Percentiles rank a stretch among this genome's conserved stretches.
phyloP scores from a whole-genome alignment of 2,888 invertebrate species.

The Euspilapteryx auroguttella region DNA sequence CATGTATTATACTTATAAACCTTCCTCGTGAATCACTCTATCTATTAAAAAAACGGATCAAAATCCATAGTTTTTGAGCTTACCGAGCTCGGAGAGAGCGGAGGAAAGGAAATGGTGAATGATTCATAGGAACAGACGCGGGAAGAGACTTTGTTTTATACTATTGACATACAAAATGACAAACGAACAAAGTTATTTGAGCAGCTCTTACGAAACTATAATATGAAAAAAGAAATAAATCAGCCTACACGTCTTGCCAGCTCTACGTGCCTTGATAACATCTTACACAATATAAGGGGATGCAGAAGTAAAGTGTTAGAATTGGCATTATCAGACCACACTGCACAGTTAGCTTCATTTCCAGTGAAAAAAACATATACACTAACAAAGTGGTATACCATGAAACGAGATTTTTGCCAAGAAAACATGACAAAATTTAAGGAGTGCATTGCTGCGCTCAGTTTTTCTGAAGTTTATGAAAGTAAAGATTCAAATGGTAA shows the following conservation, averaged over 20 bases:
- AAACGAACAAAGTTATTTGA: too few relatives aligned
- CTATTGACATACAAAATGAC: too few relatives aligned
- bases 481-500: not conserved
- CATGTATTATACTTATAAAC: too few relatives aligned
- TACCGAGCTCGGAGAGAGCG: too few relatives aligned
- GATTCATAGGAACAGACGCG: too few relatives aligned
- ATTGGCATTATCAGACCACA: slow-evolving; percentile 6
- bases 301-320: slow-evolving; percentile 2
- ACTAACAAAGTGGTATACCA: not conserved
- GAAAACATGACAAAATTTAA: slow-evolving; percentile 5
- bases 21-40: too few relatives aligned
- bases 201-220: slow-evolving; percentile 2
- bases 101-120: too few relatives aligned
- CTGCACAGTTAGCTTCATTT: slow-evolving; percentile 5
- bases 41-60: too few relatives aligned
- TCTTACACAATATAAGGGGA: slow-evolving; percentile 3
- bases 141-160: too few relatives aligned
- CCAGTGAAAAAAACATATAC: slow-evolving; percentile 3
- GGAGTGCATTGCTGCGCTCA: not conserved
- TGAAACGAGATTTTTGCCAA: slow-evolving; percentile 1
- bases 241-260: slow-evolving; percentile 1
- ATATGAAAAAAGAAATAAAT: slow-evolving; percentile 3
- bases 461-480: slow-evolving; percentile 2
- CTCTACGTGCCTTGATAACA: slow-evolving; percentile 5
- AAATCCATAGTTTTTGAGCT: too few relatives aligned